Evolutionary conservation across 2,113 vertebrate genomes (phyloP).

Genomic region (Parotia lawesii): DNA sequence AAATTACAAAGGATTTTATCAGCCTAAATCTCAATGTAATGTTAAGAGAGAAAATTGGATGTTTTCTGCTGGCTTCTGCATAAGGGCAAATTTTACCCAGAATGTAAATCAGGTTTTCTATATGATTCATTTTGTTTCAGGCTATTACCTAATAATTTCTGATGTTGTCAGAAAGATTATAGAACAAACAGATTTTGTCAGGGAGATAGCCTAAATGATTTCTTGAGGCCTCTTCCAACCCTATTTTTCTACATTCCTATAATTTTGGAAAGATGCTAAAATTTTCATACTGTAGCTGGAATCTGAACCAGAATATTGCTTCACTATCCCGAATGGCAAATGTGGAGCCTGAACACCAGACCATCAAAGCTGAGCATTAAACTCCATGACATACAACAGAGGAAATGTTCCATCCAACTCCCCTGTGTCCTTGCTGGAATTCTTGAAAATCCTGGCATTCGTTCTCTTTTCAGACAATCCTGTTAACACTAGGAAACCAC

Average conservation of each 20-base stretch:
- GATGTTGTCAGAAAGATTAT: neutral
- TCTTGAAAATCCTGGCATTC: constrained; percentile 39
- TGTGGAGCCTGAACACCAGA: neutral
- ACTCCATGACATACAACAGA: neutral
- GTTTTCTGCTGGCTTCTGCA: neutral
- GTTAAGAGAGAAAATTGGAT: neutral
- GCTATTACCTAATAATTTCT: neutral
- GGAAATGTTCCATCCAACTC: neutral
- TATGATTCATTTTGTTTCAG: neutral
- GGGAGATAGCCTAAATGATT: neutral
- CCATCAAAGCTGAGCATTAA: neutral
- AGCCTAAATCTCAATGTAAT: neutral
- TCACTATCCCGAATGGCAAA: neutral
- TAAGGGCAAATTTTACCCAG: neutral
- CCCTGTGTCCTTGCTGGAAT: neutral
- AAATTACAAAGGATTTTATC: neutral
- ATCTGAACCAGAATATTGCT: neutral
- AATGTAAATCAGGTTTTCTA: neutral
- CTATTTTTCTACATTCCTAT: neutral
- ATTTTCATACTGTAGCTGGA: neutral
- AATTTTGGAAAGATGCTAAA: neutral
- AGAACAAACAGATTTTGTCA: neutral
- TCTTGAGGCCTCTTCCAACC: neutral
- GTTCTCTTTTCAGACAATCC: neutral
- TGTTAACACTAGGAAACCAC: neutral